These are phyloP conservation scores for Eristalis pertinax DNA, from an alignment of 2,888 invertebrate species.

Conservation along the genomic window DNA sequence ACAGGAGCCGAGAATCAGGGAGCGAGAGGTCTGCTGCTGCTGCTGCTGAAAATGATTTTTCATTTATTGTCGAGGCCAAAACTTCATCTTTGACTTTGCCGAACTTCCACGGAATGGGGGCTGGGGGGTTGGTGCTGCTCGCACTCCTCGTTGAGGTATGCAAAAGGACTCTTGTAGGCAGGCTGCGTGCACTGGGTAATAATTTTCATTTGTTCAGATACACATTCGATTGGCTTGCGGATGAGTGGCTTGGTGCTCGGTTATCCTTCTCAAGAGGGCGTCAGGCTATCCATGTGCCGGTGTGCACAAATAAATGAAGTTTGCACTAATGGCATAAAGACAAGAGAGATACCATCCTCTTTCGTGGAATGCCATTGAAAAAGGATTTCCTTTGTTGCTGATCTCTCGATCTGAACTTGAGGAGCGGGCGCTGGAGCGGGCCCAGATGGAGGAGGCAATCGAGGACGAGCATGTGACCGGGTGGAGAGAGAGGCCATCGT, in stretches of 20 bases:
- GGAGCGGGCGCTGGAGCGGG: neutral
- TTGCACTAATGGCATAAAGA: constrained; percentile 65
- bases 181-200: constrained; percentile 44
- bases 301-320: constrained; percentile 70
- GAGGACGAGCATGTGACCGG: too few relatives aligned
- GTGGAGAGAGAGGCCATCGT: too few relatives aligned
- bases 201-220: constrained; percentile 70
- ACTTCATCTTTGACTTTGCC: constrained; percentile 64
- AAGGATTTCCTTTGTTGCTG: constrained; percentile 68
- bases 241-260: constrained; percentile 31
- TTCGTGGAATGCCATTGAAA: constrained; percentile 58
- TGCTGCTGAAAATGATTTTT: constrained; percentile 64
- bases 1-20: constrained; percentile 40
- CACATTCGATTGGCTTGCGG: constrained; percentile 66
- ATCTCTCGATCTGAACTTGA: neutral
- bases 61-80: constrained; percentile 62
- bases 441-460: too few relatives aligned
- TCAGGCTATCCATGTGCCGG: constrained; percentile 48
- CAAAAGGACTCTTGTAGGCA: constrained; percentile 24
- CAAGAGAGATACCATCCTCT: constrained; percentile 51
- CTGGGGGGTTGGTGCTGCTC: neutral
- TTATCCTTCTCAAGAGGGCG: constrained; percentile 43
- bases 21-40: neutral
- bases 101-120: constrained; percentile 9
- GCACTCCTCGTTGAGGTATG: constrained; percentile 13